Base-by-base conservation (phyloP, 2,113 vertebrate species). In the Ramphastos sulfuratus region DNA sequence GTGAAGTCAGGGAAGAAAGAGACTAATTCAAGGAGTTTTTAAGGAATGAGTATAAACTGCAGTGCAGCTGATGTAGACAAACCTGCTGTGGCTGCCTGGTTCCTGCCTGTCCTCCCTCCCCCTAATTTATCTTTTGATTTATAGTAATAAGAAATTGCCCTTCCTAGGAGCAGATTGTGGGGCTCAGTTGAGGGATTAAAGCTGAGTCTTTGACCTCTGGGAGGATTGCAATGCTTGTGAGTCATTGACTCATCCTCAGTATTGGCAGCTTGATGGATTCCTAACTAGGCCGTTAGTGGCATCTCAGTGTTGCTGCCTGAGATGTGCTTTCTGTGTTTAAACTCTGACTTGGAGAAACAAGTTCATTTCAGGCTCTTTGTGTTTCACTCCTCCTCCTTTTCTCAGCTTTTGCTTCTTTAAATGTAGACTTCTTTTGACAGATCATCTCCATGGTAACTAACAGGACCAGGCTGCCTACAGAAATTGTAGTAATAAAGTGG, bases 401-500 rank as follows among this genome's bases (percentile, higher is more conserved):
- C 87, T 35, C 89, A 90, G 94, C 76, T 95, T 96, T 96, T 86
- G 65, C 80, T 96, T 95, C 94, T 95, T 92, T 84, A 89, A 93
- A 82, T 79, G 88, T 82, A 95, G 93, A 61, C 64, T 61, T 93
- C 86, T 94, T 96, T 96, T 95, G 84, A 92, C 87, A 86, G 89
- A 94, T 92, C 88, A 91, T 96, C 90, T 84, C 96, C 96, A 96
- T 96, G 94, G 96, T 94, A 97, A 95, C 96, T 83, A 70, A 54
- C 76, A 90, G 93, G 89, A 90, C 84, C 1, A 20, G 80, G 80
- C 95, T 96, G 75, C 81, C 87, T 94, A 88, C 92, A 95, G 95
- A 96, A 97, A 94, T 92, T 48, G 93, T 95, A 92, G 92, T 96
- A 97, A 95, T 94, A 94, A 96, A 96, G 93, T 91, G 92, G 85